Base-by-base conservation (phyloP, 2,888 invertebrate genomes). In the Dimorphilus gyrociliatus region DNA sequence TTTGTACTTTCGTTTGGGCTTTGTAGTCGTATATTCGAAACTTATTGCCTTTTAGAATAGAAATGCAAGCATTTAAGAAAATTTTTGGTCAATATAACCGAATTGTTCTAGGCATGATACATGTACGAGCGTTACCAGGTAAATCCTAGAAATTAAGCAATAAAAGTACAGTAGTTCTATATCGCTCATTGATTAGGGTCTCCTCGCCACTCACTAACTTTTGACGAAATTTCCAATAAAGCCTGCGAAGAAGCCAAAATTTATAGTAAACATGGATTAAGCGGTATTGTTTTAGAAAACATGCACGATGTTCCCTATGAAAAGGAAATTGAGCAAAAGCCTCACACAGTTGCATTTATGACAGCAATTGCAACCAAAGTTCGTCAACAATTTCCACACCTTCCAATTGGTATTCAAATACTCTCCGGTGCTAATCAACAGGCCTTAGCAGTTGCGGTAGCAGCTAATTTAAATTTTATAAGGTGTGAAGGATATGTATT, bases 401-500 rank as follows among this genome's bases (percentile, higher is more conserved):
- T 52, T 14, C 53, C 63, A 4, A 46, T 65, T 3, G 67, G 67
- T 12, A 48, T 66, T 3, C 58, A 76, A 69, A 68, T 81, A 34
- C 63, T 82, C 32, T 77, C 81, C n/a, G 73, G 73, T 25, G 76
- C 73, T 8, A 81, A 81, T 54, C 67, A 64, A 37, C 73, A 78
- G 57, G 80, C 81, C 0, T 36, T 82, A 26, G 76, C 80, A 4
- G 70, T 80, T 2, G 78, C 79, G 1, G 70, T 73, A 47, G 74
- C 76, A 15, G 68, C 74, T 32, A 67, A 46, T 33, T 62, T 77
- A 28, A 69, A 78, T 47, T 81, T 77, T 52, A 72, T 81, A 24
- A 68, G 81, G 37, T 74, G 71, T 2, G 81, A 81, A 63, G 76
- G 78, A 1, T 82, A 73, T 53, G 75, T 81, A 2, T 81, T 77